phyloP scores from a whole-genome alignment of 2,113 vertebrate species.

The Anarrhichthys ocellatus region DNA sequence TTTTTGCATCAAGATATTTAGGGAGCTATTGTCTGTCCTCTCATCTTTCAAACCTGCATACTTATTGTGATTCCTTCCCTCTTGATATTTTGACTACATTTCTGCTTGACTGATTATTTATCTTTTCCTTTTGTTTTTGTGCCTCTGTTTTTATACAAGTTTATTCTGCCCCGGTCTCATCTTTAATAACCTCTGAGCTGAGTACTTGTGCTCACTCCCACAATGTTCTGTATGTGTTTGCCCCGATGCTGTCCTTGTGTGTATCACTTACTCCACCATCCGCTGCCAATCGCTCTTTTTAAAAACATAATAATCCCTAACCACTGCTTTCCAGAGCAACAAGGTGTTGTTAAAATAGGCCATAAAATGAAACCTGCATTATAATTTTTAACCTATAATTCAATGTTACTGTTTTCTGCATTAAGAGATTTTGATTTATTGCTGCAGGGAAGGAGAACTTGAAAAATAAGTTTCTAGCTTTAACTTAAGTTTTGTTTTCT shows the following conservation, averaged over 20 bases:
- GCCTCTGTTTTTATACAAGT: background rate
- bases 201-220: background rate
- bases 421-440: background rate
- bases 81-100: slow-evolving; percentile 12
- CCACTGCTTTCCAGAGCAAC: background rate
- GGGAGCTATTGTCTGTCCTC: slow-evolving; percentile 6
- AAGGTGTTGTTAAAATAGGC: background rate
- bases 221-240: background rate
- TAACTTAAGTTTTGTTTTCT: background rate
- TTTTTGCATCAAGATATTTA: slow-evolving; percentile 27
- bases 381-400: slow-evolving; percentile 3
- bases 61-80: background rate
- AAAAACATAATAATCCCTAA: background rate
- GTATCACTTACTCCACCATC: background rate
- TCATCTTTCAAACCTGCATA: slow-evolving; percentile 6
- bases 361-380: slow-evolving; percentile 4
- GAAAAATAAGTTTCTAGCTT: background rate
- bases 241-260: background rate
- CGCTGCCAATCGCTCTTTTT: background rate
- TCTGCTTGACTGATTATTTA: background rate
- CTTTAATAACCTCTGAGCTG: slow-evolving; percentile 25
- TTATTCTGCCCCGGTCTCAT: slow-evolving; percentile 9
- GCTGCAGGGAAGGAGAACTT: background rate
- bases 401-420: background rate
- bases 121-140: slow-evolving; percentile 20